Base-by-base conservation (phyloP, 2,113 vertebrate genomes). In the Sturnus vulgaris region DNA sequence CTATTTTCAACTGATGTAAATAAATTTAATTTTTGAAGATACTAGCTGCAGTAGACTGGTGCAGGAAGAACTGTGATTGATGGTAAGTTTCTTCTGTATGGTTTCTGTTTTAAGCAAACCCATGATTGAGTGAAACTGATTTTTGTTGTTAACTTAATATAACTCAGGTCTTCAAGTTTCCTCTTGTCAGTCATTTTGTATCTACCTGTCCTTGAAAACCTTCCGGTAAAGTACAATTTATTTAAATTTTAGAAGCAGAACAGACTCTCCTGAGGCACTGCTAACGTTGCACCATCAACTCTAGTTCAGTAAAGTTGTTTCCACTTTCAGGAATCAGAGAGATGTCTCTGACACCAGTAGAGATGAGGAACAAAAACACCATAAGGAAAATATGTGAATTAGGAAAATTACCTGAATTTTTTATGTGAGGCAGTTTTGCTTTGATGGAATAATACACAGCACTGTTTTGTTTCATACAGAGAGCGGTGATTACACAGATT, bases 401-500 rank as follows among this genome's bases (percentile, higher is more conserved):
- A 44, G 37, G 63, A 77, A 72, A 33, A 24, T 64, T n/a, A 19
- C 9, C 25, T 46, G 14, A 68, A 15, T 23, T 10, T 35, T 83
- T 77, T 42, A 16, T 49, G 25, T 63, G 44, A 24, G 27, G 31
- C 35, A 77, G 24, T 63, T 90, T 60, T 77, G 53, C 40, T 75
- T 81, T 31, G 27, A 28, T 27, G 69, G 72, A 86, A 3, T 94
- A 94, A 96, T 2, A 0, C 30, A 10, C 0, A 0, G 65, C 39
- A 4, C 50, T 64, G 6, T 81, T 88, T 60, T 24, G 14, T 80
- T 92, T 64, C 10, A 2, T 69, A 25, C 95, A 99, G 99, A 98
- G 96, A 99, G 98, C 0, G 98, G 98, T 37, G 98, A 98, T 82
- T 99, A 98, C 86, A 99, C 98, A 61, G 98, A 98, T 78, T 99